Conservation (phyloP, 2,113 vertebrate genomes). For the Galemys pyrenaicus region DNA sequence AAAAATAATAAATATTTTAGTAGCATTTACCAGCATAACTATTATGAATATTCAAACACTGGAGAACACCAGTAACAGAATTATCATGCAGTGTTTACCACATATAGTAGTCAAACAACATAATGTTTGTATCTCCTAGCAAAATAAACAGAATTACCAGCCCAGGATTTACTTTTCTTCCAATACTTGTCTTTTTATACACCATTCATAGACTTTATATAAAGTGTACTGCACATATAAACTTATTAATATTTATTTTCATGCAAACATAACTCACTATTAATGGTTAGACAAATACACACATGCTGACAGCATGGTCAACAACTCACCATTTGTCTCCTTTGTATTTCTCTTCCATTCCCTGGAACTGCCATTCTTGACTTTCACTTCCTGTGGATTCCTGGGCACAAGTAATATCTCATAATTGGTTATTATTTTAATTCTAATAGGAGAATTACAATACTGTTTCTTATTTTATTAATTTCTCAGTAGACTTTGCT, state of each 20-base stretch:
- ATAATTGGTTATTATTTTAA: background rate
- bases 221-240: background rate
- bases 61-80: background rate
- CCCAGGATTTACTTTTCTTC: slow-evolving; percentile 13
- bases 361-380: background rate
- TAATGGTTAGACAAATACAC: background rate
- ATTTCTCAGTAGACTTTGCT: background rate
- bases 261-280: background rate
- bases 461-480: background rate
- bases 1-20: background rate
- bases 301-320: background rate
- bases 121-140: background rate
- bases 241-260: slow-evolving; percentile 20
- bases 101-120: background rate
- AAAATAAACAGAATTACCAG: background rate
- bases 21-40: background rate
- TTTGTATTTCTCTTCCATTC: background rate
- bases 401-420: background rate
- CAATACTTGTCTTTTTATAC: slow-evolving; percentile 4
- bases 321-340: background rate
- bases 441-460: slow-evolving; percentile 20
- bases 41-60: background rate
- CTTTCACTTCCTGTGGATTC: background rate
- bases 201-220: background rate
- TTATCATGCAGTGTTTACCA: background rate